Percentiles rank a stretch among this genome's conserved stretches.
Conservation (phyloP, 2,888 invertebrate genomes). For the Hoplodrina ambigua region DNA sequence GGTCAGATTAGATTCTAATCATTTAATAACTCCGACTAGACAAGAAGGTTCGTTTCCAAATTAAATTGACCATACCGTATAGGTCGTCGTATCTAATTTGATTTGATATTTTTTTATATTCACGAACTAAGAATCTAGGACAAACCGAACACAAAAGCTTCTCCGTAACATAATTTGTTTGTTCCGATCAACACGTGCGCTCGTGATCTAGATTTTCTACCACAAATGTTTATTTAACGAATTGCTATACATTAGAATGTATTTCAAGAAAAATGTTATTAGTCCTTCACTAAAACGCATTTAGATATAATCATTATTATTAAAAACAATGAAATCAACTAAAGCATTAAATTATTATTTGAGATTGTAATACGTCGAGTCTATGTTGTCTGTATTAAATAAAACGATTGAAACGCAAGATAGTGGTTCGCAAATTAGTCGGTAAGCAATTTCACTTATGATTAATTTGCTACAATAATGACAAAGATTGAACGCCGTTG, state of each 20-base stretch:
- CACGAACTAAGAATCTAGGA: slow-evolving; percentile 21
- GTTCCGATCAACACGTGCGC: slow-evolving; percentile 36
- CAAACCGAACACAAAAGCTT: slow-evolving; percentile 35
- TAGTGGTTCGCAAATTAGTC: slow-evolving; percentile 53
- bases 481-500: slow-evolving; percentile 77
- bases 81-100: slow-evolving; percentile 3
- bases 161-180: slow-evolving; percentile 22
- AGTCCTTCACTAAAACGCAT: background rate
- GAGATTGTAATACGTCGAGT: slow-evolving; percentile 21
- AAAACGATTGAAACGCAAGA: slow-evolving; percentile 63
- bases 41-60: slow-evolving; percentile 32
- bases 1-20: slow-evolving; percentile 48
- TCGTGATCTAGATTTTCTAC: slow-evolving; percentile 32
- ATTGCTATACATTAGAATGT: slow-evolving; percentile 13
- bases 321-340: background rate
- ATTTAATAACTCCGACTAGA: slow-evolving; percentile 53
- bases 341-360: slow-evolving; percentile 11
- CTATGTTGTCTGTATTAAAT: slow-evolving; percentile 44
- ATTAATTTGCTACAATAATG: slow-evolving; percentile 76
- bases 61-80: slow-evolving; percentile 25
- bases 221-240: slow-evolving; percentile 39
- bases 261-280: background rate
- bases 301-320: background rate
- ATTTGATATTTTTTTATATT: slow-evolving; percentile 21
- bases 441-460: slow-evolving; percentile 77